Evolutionary conservation across 2,797 vertebrate species (phyloP).

Genomic region (Sorex maritimensis): DNA sequence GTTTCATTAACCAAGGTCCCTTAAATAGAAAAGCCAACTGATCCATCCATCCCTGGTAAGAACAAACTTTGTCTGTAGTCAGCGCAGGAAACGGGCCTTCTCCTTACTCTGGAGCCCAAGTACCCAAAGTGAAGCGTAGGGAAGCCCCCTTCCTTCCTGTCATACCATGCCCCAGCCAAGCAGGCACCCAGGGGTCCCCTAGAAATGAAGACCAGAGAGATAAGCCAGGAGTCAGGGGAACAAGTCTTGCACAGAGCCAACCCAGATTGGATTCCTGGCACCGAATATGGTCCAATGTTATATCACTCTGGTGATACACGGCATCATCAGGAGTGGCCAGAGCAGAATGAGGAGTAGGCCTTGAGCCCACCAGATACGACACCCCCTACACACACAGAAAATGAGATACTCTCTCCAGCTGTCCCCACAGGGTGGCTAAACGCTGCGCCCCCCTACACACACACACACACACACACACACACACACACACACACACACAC

Average conservation of each 20-base stretch:
- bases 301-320: too few species aligned
- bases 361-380: too few species aligned
- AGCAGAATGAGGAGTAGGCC: too few species aligned
- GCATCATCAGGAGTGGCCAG: too few species aligned
- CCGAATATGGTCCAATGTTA: too few species aligned
- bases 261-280: too few species aligned
- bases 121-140: neutral
- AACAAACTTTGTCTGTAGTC: neutral
- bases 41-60: neutral
- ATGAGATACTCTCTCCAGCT: neutral
- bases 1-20: conserved; percentile 47
- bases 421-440: neutral
- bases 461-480: too few species aligned
- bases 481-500: too few species aligned
- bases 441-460: neutral
- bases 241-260: too few species aligned
- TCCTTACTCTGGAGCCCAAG: neutral
- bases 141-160: neutral
- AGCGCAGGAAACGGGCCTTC: neutral
- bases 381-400: neutral
- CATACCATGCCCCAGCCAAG: neutral
- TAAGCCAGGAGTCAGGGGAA: too few species aligned
- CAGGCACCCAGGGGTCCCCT: neutral
- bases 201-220: neutral
- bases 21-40: neutral